Conservation (phyloP, 2,888 invertebrate genomes). For the Coenonympha glycerion region DNA sequence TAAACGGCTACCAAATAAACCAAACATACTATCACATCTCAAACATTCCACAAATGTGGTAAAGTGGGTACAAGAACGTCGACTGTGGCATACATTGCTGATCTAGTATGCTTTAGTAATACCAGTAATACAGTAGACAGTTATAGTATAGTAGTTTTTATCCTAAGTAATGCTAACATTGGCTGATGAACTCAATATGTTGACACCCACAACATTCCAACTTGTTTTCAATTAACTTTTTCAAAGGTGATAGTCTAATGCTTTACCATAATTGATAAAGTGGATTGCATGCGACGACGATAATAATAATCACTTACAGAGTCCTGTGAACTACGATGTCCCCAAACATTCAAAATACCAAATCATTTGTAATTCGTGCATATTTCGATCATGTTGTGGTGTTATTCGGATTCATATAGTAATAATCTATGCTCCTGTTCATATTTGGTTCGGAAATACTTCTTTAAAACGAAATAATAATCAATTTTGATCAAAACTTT, state of each 20-base stretch:
- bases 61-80: conserved; percentile 8
- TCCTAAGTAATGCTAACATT: neutral
- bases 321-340: no score
- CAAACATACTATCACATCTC: conserved; percentile 12
- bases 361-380: no score
- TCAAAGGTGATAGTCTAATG: no score
- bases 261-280: neutral
- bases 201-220: neutral
- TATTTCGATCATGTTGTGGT: no score
- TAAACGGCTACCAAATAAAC: neutral
- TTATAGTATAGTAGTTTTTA: neutral
- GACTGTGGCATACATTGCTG: conserved; percentile 12
- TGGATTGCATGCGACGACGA: no score
- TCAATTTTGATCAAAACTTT: no score
- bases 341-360: no score
- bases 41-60: conserved; percentile 3
- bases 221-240: neutral
- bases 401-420: no score
- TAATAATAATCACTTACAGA: no score
- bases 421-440: no score
- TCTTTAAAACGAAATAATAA: no score
- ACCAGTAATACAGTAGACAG: neutral
- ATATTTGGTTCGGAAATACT: no score
- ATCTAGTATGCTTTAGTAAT: neutral
- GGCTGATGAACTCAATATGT: neutral